phyloP scores from a whole-genome alignment of 1,140 invertebrate species.

The Drosophila miranda region DNA sequence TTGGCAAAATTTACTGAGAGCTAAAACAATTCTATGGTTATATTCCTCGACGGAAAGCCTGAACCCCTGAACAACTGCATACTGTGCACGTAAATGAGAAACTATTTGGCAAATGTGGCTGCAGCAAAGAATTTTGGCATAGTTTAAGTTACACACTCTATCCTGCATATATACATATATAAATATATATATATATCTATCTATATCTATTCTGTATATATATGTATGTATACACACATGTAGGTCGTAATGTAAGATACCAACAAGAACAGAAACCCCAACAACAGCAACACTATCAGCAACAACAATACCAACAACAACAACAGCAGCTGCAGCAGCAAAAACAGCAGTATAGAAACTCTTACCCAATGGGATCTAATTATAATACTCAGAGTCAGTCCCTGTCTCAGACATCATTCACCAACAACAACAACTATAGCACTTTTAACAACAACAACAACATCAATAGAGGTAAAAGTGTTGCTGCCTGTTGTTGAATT shows the following conservation, averaged over 20 bases:
- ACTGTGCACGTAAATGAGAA: conserved; percentile 17
- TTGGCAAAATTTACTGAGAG: conserved; percentile 44
- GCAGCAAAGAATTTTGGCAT: conserved; percentile 42
- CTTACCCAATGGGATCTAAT: conserved; percentile 66
- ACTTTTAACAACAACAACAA: conserved; percentile 61
- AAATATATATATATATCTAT: conserved; percentile 9
- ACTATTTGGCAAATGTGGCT: conserved; percentile 49
- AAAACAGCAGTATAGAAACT: conserved; percentile 77
- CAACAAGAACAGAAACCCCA: conserved; percentile 33
- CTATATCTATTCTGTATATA: conserved; percentile 23
- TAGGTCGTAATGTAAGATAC: conserved; percentile 75
- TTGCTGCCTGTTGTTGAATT: conserved; percentile 17
- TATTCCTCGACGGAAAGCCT: not conserved
- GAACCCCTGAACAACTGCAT: conserved; percentile 21
- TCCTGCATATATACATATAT: conserved; percentile 21
- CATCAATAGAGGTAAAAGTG: conserved; percentile 69
- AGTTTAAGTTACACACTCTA: conserved; percentile 21
- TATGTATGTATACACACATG: conserved; percentile 15
- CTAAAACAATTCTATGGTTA: conserved; percentile 38
- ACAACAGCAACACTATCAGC: conserved; percentile 44
- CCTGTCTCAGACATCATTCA: conserved; percentile 45
- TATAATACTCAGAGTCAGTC: conserved; percentile 66
- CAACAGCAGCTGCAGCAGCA: conserved; percentile 46
- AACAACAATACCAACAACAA: conserved; percentile 41
- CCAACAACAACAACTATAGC: conserved; percentile 34